phyloP scores from a whole-genome alignment of 2,797 vertebrate species.

The Carcharodon carcharias region DNA sequence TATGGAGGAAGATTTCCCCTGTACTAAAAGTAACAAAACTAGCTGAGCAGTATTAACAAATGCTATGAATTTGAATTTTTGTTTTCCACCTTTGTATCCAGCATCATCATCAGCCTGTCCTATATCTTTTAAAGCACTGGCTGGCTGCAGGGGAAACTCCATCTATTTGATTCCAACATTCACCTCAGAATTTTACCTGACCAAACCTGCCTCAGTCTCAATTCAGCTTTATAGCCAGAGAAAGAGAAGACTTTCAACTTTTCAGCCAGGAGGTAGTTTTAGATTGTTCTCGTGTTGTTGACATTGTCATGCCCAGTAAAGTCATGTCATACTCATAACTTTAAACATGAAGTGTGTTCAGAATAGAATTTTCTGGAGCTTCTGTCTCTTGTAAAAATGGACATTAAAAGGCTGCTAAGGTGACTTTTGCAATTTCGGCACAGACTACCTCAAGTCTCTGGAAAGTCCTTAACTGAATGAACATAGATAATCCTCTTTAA shows the following conservation, averaged over 20 bases:
- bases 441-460: too few species aligned
- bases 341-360: too few species aligned
- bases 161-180: not conserved
- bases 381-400: too few species aligned
- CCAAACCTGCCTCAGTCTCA: not conserved
- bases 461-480: too few species aligned
- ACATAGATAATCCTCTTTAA: too few species aligned
- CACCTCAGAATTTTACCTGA: not conserved
- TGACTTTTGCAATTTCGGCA: too few species aligned
- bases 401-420: too few species aligned
- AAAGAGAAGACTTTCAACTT: not conserved
- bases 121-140: not conserved
- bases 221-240: not conserved
- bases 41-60: not conserved
- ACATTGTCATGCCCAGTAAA: too few species aligned
- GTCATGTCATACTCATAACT: too few species aligned
- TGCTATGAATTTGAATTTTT: not conserved
- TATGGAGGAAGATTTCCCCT: not conserved
- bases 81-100: not conserved
- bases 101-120: not conserved
- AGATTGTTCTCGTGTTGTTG: not conserved
- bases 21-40: not conserved
- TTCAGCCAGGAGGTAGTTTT: not conserved
- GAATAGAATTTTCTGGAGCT: too few species aligned
- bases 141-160: not conserved